Conservation (phyloP, 2,113 vertebrate genomes). For the Etheostoma cragini region DNA sequence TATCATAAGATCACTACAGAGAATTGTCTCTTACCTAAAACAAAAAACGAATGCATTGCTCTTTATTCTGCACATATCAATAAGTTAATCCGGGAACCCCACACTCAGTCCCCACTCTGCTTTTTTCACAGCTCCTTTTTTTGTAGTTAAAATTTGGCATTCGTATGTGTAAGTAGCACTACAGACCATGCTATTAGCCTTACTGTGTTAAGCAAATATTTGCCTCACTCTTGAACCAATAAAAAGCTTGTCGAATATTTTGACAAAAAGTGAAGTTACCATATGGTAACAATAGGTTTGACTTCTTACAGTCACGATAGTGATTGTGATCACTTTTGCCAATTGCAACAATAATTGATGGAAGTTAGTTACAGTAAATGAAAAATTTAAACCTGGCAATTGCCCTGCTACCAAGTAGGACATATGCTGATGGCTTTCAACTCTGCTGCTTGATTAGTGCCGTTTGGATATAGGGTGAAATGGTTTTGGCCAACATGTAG, state of each 20-base stretch:
- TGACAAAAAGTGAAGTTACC: not conserved
- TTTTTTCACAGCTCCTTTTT: not conserved
- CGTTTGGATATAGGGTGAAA: constrained; percentile 20
- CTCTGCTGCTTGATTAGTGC: constrained; percentile 59
- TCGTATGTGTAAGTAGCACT: not conserved
- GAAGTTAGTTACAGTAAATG: not conserved
- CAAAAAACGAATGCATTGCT: not conserved
- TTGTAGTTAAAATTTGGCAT: not conserved
- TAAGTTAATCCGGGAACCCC: not conserved
- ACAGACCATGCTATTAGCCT: not conserved
- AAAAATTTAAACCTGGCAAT: not conserved
- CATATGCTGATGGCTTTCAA: constrained; percentile 24
- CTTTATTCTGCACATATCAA: not conserved
- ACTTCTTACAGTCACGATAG: not conserved
- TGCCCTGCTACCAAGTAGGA: constrained; percentile 12
- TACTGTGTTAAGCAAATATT: not conserved
- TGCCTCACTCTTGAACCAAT: not conserved
- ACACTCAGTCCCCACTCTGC: not conserved
- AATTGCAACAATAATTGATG: not conserved
- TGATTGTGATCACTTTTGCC: not conserved
- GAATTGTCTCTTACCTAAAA: not conserved
- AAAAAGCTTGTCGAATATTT: not conserved
- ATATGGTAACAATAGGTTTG: not conserved
- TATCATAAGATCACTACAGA: not conserved
- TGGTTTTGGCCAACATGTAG: not conserved